Evolutionary conservation across 2,113 vertebrate genomes (phyloP).

Genomic region (Chelonoidis abingdonii): DNA sequence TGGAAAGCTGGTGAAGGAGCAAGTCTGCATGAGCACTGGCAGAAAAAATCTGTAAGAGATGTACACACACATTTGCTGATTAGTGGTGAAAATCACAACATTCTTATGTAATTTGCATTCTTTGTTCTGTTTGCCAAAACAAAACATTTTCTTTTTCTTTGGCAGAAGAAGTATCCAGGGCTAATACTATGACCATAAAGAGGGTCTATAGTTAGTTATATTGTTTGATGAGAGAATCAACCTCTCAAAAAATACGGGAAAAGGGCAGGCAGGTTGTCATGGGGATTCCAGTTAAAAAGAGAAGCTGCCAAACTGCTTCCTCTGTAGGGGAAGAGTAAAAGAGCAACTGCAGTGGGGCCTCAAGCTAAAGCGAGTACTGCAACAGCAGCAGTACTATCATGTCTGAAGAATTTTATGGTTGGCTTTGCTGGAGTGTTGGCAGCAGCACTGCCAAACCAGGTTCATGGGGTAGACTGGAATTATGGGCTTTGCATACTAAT

Average conservation of each 20-base stretch:
- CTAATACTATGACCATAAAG: background rate
- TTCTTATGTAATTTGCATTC: background rate
- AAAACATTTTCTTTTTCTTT: background rate
- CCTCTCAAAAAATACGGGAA: constrained; percentile 24
- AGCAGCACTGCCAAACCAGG: background rate
- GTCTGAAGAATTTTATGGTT: background rate
- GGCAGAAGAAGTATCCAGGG: background rate
- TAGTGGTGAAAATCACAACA: background rate
- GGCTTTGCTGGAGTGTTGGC: background rate
- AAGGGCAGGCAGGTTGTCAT: background rate
- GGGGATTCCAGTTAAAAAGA: constrained; percentile 23
- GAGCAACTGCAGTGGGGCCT: background rate
- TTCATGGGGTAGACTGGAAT: background rate
- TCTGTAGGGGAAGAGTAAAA: background rate
- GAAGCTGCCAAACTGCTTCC: background rate
- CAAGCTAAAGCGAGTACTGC: background rate
- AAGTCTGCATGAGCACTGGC: background rate
- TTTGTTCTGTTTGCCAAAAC: background rate
- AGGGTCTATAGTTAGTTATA: background rate
- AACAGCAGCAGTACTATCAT: background rate
- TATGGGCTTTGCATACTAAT: background rate
- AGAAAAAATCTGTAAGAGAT: background rate
- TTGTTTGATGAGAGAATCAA: constrained; percentile 19
- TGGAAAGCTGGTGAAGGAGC: constrained; percentile 6
- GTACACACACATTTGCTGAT: background rate